Evolutionary conservation across 2,888 invertebrate genomes (phyloP), one percentile per base, ranked within the genome.

Genomic region (Pandemis cinnamomeana): DNA sequence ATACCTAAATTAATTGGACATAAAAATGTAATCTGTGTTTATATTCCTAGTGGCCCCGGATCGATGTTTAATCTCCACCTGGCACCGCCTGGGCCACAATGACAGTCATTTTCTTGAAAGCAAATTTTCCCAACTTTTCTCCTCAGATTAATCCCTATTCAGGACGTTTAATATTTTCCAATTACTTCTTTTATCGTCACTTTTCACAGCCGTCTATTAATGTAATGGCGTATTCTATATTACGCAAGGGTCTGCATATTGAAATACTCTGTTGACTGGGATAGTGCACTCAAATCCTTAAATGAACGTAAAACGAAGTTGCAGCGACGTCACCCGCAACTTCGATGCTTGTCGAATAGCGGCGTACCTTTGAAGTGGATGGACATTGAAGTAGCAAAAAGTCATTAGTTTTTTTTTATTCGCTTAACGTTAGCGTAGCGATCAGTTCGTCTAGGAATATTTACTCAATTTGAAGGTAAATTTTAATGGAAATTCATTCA

Each of bases 91-190:
- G 71, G 76, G 77, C 78, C 79, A 87, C 84, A 87, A 87, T 83
- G 83, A 83, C 81, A 84, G 80, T 85, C 83, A 88, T 88, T 85
- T 87, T 83, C 84, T 78, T 81, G 78, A 81, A 80, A 84, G 86
- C 84, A 80, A 80, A 84, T 82, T 80, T 46, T 82, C 80, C 82
- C 79, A 77, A 80, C 81, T 82, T 81, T 84, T 80, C 81, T 82
- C 79, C 78, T 81, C 78, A 83, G 81, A 85, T 83, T 83, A 85
- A 85, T 86, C 80, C 76, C 77, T 77, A 81, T 85, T 86, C 80
- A 77, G 53, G 51, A 41, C 75, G 61, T 61, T 75, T 71, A 64
- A 71, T 75, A 68, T 72, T 72, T 72, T 69, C 55, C 67, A 71
- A 68, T 75, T 66, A 69, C 48, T 68, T 67, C 51, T 71, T 71